These are phyloP conservation scores for Siniperca chuatsi DNA, from an alignment of 2,113 vertebrate genomes.

Conservation along the genomic window DNA sequence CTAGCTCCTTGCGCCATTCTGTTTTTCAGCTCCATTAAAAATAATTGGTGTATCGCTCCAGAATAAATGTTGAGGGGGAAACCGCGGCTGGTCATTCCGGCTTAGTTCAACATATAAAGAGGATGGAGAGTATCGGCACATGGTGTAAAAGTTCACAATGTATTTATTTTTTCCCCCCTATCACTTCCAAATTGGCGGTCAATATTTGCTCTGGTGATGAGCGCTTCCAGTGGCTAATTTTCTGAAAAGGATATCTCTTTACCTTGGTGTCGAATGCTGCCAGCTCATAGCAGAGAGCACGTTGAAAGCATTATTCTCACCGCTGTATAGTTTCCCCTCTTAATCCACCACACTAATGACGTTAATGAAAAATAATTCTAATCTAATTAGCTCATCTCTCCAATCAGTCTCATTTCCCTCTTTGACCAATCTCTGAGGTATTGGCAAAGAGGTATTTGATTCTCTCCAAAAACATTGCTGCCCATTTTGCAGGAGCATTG, in stretches of 20 bases:
- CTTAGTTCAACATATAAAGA: slow-evolving; percentile 54
- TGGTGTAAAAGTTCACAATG: slow-evolving; percentile 61
- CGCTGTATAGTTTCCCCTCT: slow-evolving; percentile 40
- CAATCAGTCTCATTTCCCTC: slow-evolving; percentile 67
- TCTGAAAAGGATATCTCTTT: slow-evolving; percentile 65
- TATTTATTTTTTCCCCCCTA: slow-evolving; percentile 53
- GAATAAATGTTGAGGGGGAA: slow-evolving; percentile 73
- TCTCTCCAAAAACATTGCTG: slow-evolving; percentile 39
- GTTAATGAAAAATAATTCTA: slow-evolving; percentile 69
- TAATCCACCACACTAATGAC: slow-evolving; percentile 58
- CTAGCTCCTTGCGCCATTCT: slow-evolving; percentile 47
- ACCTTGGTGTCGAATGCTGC: slow-evolving; percentile 43
- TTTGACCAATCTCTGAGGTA: slow-evolving; percentile 54
- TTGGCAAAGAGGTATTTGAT: slow-evolving; percentile 19
- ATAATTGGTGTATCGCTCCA: slow-evolving; percentile 72
- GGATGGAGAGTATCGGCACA: slow-evolving; percentile 49
- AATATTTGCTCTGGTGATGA: slow-evolving; percentile 67
- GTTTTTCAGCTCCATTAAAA: slow-evolving; percentile 76
- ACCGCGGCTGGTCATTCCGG: slow-evolving; percentile 56
- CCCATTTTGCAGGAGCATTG: slow-evolving; percentile 19
- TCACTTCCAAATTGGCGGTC: slow-evolving; percentile 66
- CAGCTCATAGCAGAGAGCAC: slow-evolving; percentile 45
- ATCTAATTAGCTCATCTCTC: slow-evolving; percentile 67
- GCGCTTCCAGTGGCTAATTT: slow-evolving; percentile 65
- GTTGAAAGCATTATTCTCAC: slow-evolving; percentile 58